These are phyloP conservation scores for Oryzias celebensis DNA, from an alignment of 2,113 vertebrate species.

Conservation along the genomic window DNA sequence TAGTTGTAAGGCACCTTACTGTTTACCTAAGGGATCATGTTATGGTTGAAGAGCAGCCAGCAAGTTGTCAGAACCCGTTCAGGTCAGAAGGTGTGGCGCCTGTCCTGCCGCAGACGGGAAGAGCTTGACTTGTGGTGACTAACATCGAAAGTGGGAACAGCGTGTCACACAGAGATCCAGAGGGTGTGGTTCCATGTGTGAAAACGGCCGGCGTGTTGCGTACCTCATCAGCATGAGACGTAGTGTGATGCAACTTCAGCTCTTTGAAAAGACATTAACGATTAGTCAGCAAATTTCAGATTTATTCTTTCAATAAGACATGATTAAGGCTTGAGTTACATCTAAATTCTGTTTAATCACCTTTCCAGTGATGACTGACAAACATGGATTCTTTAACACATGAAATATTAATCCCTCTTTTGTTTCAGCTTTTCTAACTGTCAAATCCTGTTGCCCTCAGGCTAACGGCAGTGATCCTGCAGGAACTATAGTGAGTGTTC, in stretches of 20 bases:
- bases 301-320: too few species aligned
- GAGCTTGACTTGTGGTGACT: constrained; percentile 57
- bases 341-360: too few species aligned
- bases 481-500: too few species aligned
- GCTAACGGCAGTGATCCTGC: too few species aligned
- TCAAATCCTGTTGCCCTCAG: too few species aligned
- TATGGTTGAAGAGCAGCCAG: constrained; percentile 34
- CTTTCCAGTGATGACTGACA: too few species aligned
- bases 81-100: constrained; percentile 57
- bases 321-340: too few species aligned
- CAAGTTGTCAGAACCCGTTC: constrained; percentile 62
- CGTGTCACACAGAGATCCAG: constrained; percentile 5
- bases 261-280: not conserved
- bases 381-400: too few species aligned
- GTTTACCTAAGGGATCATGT: constrained; percentile 32
- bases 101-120: constrained; percentile 28
- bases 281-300: too few species aligned
- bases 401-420: too few species aligned
- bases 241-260: not conserved
- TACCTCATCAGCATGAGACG: constrained; percentile 24
- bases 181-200: constrained; percentile 51
- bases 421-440: too few species aligned
- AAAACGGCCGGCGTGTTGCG: constrained; percentile 25
- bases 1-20: constrained; percentile 1
- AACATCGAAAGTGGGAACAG: constrained; percentile 20